A percentile compares a stretch with the other conserved stretches of the same genome.
phyloP scores from a whole-genome alignment of 30 jellyfish, hydroid and myxozoan genomes.

The Cassiopea xamachana region DNA sequence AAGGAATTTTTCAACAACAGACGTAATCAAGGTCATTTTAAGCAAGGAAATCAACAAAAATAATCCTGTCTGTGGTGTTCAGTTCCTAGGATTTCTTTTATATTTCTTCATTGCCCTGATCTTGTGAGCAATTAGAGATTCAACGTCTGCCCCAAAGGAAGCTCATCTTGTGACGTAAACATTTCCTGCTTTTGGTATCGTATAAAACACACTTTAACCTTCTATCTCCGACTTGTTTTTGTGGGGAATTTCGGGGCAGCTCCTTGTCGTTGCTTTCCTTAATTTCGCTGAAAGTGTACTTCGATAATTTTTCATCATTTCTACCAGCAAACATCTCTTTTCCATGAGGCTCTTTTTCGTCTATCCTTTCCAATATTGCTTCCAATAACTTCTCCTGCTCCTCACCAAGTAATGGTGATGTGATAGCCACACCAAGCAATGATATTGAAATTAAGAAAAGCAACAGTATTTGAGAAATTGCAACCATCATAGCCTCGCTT shows the following conservation, averaged over 20 bases:
- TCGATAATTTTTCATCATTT: neutral
- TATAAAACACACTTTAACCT: conserved; percentile 44
- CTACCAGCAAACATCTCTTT: neutral
- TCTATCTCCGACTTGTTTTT: conserved; percentile 47
- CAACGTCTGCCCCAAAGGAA: conserved; percentile 58
- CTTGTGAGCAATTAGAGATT: too few species aligned
- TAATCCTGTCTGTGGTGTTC: too few species aligned
- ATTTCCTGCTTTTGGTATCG: conserved; percentile 36
- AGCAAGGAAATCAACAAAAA: too few species aligned
- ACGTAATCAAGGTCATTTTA: too few species aligned
- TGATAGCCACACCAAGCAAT: neutral
- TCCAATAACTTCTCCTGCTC: conserved; percentile 13
- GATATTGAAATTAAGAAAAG: neutral
- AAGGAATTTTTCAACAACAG: too few species aligned
- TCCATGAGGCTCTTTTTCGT: neutral
- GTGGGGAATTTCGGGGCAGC: conserved; percentile 22
- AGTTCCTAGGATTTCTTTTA: too few species aligned
- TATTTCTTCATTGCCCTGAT: too few species aligned
- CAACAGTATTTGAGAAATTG: neutral
- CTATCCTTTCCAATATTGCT: neutral
- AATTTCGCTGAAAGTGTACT: conserved; percentile 3
- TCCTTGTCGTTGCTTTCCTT: conserved; percentile 28
- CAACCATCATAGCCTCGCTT: neutral
- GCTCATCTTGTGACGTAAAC: conserved; percentile 58
- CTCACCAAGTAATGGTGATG: neutral